A percentile compares a stretch with the other conserved stretches of the same genome.
phyloP scores from a whole-genome alignment of 2,113 vertebrate species.

The Pimephales promelas region DNA sequence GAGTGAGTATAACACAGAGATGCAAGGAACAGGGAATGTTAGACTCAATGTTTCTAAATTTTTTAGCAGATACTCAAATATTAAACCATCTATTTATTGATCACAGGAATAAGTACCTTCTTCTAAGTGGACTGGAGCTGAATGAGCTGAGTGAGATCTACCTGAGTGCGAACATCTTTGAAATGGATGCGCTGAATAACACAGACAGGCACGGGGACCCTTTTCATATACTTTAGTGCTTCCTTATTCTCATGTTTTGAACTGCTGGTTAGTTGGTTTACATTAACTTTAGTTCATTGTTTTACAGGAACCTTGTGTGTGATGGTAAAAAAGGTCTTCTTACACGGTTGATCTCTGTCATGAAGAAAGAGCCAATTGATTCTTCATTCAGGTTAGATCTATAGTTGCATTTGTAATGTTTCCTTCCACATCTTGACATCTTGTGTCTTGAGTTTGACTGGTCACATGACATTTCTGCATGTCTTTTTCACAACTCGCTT shows the following conservation, averaged over 20 bases:
- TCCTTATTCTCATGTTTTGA: not conserved
- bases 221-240: not conserved
- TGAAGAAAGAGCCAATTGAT: slow-evolving; percentile 97
- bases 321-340: slow-evolving; percentile 96
- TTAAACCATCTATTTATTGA: not conserved
- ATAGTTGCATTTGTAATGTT: not conserved
- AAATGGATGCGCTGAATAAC: slow-evolving; percentile 95
- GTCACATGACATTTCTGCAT: not conserved
- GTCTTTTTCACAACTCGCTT: not conserved
- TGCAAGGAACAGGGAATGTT: not conserved
- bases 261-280: not conserved
- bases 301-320: slow-evolving; percentile 90
- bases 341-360: slow-evolving; percentile 92
- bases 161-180: slow-evolving; percentile 95
- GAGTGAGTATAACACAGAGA: slow-evolving; percentile 82
- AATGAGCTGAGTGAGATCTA: slow-evolving; percentile 97
- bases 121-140: slow-evolving; percentile 93
- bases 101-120: slow-evolving; percentile 94
- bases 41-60: not conserved
- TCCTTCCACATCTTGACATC: not conserved
- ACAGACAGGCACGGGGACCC: slow-evolving; percentile 83
- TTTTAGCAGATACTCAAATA: not conserved
- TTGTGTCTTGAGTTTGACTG: not conserved
- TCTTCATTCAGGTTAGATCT: slow-evolving; percentile 90
- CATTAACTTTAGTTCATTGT: not conserved